These are phyloP conservation scores for Bilobella aurantiaca DNA, from an alignment of 1,140 invertebrate genomes.

Conservation along the genomic window DNA sequence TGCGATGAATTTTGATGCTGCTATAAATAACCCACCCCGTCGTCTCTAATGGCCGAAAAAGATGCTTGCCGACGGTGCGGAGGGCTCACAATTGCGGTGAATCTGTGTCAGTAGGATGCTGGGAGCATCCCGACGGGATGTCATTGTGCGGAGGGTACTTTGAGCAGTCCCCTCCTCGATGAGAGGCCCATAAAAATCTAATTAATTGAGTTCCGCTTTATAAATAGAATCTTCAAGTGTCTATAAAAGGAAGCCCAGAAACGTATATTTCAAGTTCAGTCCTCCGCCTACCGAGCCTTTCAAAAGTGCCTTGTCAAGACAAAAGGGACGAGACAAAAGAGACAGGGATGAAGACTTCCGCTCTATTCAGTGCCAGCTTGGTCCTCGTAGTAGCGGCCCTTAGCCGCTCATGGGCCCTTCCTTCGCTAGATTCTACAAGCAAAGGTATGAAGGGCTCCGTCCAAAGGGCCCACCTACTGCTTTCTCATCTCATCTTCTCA, in stretches of 20 bases:
- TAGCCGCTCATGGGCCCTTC: too few species aligned
- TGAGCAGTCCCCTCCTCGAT: neutral
- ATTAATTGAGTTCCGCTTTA: neutral
- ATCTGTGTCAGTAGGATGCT: slow-evolving; percentile 1
- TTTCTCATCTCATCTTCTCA: too few species aligned
- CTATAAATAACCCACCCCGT: neutral
- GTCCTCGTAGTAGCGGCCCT: too few species aligned
- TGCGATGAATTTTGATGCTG: too few species aligned
- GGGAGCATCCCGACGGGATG: slow-evolving; percentile 4
- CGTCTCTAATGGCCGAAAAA: neutral
- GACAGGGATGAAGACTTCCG: too few species aligned
- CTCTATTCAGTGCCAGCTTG: too few species aligned
- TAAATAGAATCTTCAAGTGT: neutral
- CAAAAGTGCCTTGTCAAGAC: too few species aligned
- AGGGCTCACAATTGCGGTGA: neutral
- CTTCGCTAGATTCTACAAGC: too few species aligned
- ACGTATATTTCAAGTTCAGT: neutral
- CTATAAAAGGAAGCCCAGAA: neutral
- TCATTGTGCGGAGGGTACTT: neutral
- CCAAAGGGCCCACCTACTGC: too few species aligned
- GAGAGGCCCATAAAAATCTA: neutral
- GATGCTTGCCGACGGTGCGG: neutral
- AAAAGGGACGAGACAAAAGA: too few species aligned
- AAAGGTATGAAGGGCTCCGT: too few species aligned
- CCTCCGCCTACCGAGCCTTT: too few species aligned